These are phyloP conservation scores for Chrysaora quinquecirrha DNA, from an alignment of 30 jellyfish, hydroid and myxozoan genomes.

Conservation along the genomic window DNA sequence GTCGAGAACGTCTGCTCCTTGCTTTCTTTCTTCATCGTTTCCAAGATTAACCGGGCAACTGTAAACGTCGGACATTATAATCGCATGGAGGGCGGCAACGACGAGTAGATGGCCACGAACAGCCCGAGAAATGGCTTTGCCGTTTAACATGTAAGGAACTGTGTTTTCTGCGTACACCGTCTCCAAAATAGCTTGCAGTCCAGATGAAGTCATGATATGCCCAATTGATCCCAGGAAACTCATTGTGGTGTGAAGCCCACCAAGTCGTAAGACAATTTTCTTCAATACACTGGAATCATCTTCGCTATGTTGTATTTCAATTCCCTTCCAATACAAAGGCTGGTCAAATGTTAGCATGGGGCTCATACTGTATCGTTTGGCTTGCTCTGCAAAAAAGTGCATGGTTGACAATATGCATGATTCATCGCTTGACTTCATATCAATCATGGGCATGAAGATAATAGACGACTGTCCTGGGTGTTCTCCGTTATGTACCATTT, in stretches of 20 bases:
- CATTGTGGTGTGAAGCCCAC: constrained; percentile 2
- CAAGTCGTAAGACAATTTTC: not conserved
- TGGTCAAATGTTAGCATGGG: not conserved
- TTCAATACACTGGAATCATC: not conserved
- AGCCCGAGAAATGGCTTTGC: not conserved
- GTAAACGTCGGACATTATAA: too few species aligned
- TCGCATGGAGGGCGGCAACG: too few species aligned
- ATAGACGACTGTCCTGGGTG: constrained; percentile 29
- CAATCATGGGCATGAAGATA: constrained; percentile 33
- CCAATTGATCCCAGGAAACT: constrained; percentile 1
- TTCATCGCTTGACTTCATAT: constrained; percentile 11
- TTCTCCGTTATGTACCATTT: not conserved
- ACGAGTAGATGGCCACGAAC: constrained; percentile 2
- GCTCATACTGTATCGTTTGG: not conserved
- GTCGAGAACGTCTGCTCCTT: too few species aligned
- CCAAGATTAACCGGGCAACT: too few species aligned
- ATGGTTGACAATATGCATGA: constrained; percentile 18
- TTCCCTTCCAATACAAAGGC: constrained; percentile 1
- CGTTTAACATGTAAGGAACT: not conserved
- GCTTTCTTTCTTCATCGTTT: too few species aligned
- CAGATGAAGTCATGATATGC: not conserved
- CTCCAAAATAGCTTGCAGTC: constrained; percentile 2
- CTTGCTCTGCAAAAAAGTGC: not conserved
- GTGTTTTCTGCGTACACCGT: not conserved
- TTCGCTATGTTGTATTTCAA: not conserved